Evolutionary conservation across 2,113 vertebrate genomes (phyloP).

Genomic region (Apus apus): DNA sequence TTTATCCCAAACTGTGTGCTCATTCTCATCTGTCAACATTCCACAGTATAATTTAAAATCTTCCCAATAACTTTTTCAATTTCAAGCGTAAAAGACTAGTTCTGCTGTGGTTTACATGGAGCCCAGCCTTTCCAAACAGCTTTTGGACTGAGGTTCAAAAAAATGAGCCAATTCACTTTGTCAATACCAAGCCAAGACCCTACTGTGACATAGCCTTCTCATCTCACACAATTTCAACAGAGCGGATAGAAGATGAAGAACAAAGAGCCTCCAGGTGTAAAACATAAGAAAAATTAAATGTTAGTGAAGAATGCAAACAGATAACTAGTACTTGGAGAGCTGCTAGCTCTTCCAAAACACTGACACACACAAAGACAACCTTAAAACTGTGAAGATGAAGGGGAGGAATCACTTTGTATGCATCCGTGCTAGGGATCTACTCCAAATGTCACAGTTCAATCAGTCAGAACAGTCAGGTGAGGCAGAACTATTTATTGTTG

Average conservation of each 20-base stretch:
- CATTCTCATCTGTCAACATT: slow-evolving; percentile 55
- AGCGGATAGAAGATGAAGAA: background rate
- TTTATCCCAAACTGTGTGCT: slow-evolving; percentile 29
- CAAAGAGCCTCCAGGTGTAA: slow-evolving; percentile 1
- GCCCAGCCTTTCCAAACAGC: slow-evolving; percentile 45
- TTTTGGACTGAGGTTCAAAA: slow-evolving; percentile 1
- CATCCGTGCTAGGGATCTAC: background rate
- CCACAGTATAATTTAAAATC: slow-evolving; percentile 46
- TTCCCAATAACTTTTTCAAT: slow-evolving; percentile 25
- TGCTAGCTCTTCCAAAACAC: background rate
- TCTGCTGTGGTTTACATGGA: slow-evolving; percentile 53
- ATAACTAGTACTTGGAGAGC: background rate
- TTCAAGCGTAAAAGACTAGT: background rate
- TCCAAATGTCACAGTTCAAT: background rate
- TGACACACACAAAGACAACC: background rate
- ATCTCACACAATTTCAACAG: background rate
- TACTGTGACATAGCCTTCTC: background rate
- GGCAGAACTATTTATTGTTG: background rate
- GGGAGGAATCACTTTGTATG: background rate
- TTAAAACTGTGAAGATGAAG: background rate
- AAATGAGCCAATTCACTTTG: background rate
- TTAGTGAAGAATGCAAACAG: slow-evolving; percentile 20
- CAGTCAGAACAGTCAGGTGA: background rate
- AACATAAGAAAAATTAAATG: background rate
- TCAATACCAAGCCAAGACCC: background rate